Evolutionary conservation across 2,113 vertebrate genomes (phyloP).

Genomic region (Cygnus atratus): DNA sequence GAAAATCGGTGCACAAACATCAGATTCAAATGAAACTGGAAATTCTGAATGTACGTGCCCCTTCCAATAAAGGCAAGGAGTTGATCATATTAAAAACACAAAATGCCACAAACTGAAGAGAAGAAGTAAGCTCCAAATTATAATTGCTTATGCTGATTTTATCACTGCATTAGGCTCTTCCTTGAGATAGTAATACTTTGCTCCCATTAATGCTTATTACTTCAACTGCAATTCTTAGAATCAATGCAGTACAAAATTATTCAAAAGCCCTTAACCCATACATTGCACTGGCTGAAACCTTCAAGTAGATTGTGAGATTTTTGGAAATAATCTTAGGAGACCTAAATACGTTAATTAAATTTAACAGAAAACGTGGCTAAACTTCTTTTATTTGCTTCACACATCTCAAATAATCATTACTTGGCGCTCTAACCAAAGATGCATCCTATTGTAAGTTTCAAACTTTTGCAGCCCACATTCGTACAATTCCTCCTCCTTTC

Average conservation of each 20-base stretch:
- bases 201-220: neutral
- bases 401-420: neutral
- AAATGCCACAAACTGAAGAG: neutral
- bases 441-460: neutral
- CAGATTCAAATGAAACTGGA: neutral
- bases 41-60: neutral
- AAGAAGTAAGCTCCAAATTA: neutral
- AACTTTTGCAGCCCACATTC: neutral
- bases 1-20: neutral
- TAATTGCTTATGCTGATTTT: neutral
- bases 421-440: neutral
- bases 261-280: neutral
- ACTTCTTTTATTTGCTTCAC: neutral
- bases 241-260: neutral
- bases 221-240: conserved; percentile 12
- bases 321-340: neutral
- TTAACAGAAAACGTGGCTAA: conserved; percentile 15
- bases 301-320: neutral
- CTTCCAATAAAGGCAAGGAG: neutral
- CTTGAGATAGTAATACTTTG: neutral
- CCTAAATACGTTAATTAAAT: conserved; percentile 21
- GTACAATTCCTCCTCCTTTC: neutral
- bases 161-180: neutral
- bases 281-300: conserved; percentile 6
- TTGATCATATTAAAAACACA: neutral